Evolutionary conservation across 2,797 vertebrate species (phyloP), one percentile per base, ranked within the genome.

Genomic region (Heterohyrax brucei): DNA sequence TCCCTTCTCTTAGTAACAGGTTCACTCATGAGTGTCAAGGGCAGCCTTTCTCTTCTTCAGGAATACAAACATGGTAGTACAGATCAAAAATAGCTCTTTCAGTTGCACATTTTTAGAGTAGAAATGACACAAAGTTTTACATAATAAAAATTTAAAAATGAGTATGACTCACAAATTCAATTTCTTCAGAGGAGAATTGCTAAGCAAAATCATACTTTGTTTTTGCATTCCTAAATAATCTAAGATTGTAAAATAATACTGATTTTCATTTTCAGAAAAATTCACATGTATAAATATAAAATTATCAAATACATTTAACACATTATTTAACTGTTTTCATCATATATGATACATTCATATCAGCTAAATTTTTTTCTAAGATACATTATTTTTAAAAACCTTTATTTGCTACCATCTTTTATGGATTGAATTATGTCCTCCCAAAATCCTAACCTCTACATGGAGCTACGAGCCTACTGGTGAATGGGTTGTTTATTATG

Each of bases 181-280:
- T 56, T 62, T n/a, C 26, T 68, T 72, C 62, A 3, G 1, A 21
- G 62, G 21, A 75, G 24, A 89, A 48, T 86, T 79, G 39, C 46
- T 72, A 59, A 26, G 8, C 19, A 77, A 94, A 46, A 86, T 66
- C 30, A 33, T 72, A 9, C 7, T 53, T 53, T 80, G 0, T 53
- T n/a, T 83, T 48, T 83, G 1, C 18, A 70, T 72, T 75, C 3
- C 7, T 78, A 72, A 77, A 53, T n/a, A 61, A 82, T 68, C 92
- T 94, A 3, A 70, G 14, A 73, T 30, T 10, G 46, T 53, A 12
- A 12, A 28, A 56, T 33, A 0, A 61, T 19, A 39, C 39, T 50
- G 39, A 56, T 80, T 90, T 39, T 61, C 18, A 61, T 44, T 80
- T 78, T 84, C 28, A 72, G 75, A 91, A 89, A n/a, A 64, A 81